Evolutionary conservation across 2,888 invertebrate species (phyloP), one percentile per base, ranked within the genome.

Genomic region (Ophion obscuratus): DNA sequence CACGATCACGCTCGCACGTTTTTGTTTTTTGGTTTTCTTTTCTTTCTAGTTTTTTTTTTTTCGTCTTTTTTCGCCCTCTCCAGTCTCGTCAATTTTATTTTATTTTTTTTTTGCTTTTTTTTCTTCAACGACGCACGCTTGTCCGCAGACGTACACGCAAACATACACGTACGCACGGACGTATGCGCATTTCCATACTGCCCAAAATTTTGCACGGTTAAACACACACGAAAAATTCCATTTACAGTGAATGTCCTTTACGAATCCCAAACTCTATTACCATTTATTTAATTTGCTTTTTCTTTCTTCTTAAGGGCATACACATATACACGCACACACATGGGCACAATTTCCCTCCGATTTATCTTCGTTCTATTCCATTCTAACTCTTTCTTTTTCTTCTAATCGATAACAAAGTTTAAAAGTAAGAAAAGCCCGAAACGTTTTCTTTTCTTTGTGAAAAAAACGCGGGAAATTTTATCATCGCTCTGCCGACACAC

Each of bases 1-100:
- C 84, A 84, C 85, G 86, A 85, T 87, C 81, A 87, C 87, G 87
- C 81, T 87, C 86, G 88, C 87, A 87, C 87, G 87, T 87, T 78
- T 83, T 77, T 85, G 71, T 81, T 82, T 73, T 59, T 62, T 40
- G 76, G 66, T 66, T 83, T 36, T 73, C 31, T 70, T 73, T 47
- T 40, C 64, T 80, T 73, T 73, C 61, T 40, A 64, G 61, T 64
- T 40, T 77, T 77, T 40, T 59, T 76, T 73, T 73, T 67, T 73
- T 66, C 70, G 81, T 67, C 66, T 73, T 67, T 79, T 71, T 89
- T 86, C 84, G 62, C 76, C 66, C 76, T 81, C 84, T 88, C 88
- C 86, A 84, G 78, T 87, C 84, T 85, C 88, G 80, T 62, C 76
- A 17, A 24, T 61, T 61, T 61, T 24, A 10, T 24, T 9, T 10